These are phyloP conservation scores for Amphipoea oculea DNA, from an alignment of 2,888 invertebrate species.

Conservation along the genomic window DNA sequence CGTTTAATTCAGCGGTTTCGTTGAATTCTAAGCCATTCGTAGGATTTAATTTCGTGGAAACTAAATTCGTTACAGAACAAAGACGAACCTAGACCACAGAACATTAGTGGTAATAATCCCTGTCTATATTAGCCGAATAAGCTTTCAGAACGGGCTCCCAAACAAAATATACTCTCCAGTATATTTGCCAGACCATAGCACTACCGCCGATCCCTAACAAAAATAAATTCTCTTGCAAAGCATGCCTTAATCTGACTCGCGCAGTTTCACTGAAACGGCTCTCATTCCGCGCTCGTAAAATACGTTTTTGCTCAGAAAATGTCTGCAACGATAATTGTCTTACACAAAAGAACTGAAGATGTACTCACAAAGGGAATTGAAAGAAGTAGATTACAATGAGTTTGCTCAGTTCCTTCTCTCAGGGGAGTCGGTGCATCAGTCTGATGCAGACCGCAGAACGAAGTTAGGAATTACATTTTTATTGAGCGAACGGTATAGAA, in stretches of 20 bases:
- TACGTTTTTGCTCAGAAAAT: conserved; percentile 81
- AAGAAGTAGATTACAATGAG: conserved; percentile 86
- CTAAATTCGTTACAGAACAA: conserved; percentile 41
- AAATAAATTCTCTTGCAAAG: conserved; percentile 59
- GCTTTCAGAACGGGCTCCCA: conserved; percentile 20
- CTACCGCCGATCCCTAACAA: conserved; percentile 40
- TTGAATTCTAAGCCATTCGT: not conserved
- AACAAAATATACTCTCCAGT: conserved; percentile 25
- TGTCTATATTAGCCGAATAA: conserved; percentile 44
- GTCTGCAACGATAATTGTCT: conserved; percentile 86
- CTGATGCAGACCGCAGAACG: conserved; percentile 59
- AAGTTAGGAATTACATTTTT: conserved; percentile 64
- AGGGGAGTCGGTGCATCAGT: conserved; percentile 60
- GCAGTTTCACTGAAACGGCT: conserved; percentile 63
- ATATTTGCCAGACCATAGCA: conserved; percentile 34
- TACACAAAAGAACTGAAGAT: conserved; percentile 84
- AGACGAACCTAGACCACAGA: conserved; percentile 38
- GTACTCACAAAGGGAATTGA: conserved; percentile 85
- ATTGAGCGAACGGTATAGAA: conserved; percentile 48
- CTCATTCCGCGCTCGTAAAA: conserved; percentile 76
- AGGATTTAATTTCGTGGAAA: conserved; percentile 16
- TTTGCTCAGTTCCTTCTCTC: conserved; percentile 65
- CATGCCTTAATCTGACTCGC: conserved; percentile 59
- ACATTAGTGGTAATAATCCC: conserved; percentile 52
- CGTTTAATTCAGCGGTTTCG: not conserved